A percentile compares a stretch with the other conserved stretches of the same genome.
These are phyloP conservation scores for Epinotia demarniana DNA, from an alignment of 2,888 invertebrate species.

Conservation along the genomic window DNA sequence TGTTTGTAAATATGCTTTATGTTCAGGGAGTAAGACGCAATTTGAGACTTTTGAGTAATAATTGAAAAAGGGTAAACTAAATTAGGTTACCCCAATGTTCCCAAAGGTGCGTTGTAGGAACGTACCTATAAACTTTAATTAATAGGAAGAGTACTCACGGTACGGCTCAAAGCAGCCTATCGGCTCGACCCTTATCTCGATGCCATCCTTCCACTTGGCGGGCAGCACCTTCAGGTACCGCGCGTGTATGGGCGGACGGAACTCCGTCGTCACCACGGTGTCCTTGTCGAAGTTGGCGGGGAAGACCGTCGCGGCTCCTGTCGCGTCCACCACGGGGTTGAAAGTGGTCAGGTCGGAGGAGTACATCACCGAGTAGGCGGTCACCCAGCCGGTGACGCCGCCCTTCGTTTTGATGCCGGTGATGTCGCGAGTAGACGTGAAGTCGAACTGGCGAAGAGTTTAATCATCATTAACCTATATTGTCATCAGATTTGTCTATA, in stretches of 20 bases:
- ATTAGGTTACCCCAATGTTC: no score
- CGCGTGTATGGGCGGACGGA: conserved; percentile 89
- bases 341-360: conserved; percentile 89
- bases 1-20: conserved; percentile 3
- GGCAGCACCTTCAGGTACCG: conserved; percentile 90
- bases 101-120: no score
- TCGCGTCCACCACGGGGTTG: conserved; percentile 86
- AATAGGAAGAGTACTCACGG: conserved; percentile 60
- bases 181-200: conserved; percentile 90
- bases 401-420: conserved; percentile 92
- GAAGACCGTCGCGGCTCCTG: conserved; percentile 86
- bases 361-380: conserved; percentile 89
- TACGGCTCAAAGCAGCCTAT: conserved; percentile 92
- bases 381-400: conserved; percentile 89
- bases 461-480: no score
- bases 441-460: conserved; percentile 86
- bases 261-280: conserved; percentile 86
- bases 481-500: no score
- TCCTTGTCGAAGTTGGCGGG: conserved; percentile 89
- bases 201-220: conserved; percentile 88
- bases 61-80: no score
- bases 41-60: no score
- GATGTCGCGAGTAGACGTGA: conserved; percentile 89
- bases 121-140: neutral
- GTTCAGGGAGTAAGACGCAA: no score